Evolutionary conservation across 1,140 invertebrate genomes (phyloP), one percentile per base, ranked within the genome.

Genomic region (Mycetomoellerius zeteki): DNA sequence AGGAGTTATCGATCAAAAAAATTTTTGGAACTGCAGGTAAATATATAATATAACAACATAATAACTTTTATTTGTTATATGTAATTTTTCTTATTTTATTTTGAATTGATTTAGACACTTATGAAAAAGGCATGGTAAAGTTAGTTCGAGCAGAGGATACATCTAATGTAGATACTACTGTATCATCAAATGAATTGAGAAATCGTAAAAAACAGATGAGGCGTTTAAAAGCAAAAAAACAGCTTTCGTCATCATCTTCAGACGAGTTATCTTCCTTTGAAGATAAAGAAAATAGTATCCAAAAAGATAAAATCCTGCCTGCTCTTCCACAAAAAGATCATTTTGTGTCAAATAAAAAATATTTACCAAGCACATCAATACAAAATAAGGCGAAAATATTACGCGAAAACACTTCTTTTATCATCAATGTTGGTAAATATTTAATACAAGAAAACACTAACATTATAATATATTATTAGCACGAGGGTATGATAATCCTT

Each of bases 81-180:
- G 2, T 50, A 47, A n/a, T 47, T 69, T 69, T 50, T 37, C 24
- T 21, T 6, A 43, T 43, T 43, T 60, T 58, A 16, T 76, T 75
- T 58, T 24, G 14, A 58, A 58, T 76, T 3, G 3, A 37, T 76
- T 60, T 60, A 76, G 72, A 76, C 60, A 24, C 12, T 4, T 75
- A 76, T 12, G 54, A 76, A 60, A 33, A 76, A 30, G 54, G n/a
- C 7, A 21, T 76, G 5, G 2, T 60, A 60, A 76, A 76, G 60
- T 76, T 76, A 43, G 0, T 3, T 43, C 5, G n/a, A 43, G 33
- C 72, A 12, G n/a, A 58, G 12, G 54, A 76, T 24, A 76, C 52
- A 24, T 76, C 72, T 1, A 76, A 76, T 76, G 12, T 76, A 21
- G 30, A 75, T 19, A 75, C 30, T 37, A 54, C 8, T 37, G 2